These are phyloP conservation scores for Mus caroli DNA, from an alignment of 2,797 vertebrate species.

Conservation along the genomic window DNA sequence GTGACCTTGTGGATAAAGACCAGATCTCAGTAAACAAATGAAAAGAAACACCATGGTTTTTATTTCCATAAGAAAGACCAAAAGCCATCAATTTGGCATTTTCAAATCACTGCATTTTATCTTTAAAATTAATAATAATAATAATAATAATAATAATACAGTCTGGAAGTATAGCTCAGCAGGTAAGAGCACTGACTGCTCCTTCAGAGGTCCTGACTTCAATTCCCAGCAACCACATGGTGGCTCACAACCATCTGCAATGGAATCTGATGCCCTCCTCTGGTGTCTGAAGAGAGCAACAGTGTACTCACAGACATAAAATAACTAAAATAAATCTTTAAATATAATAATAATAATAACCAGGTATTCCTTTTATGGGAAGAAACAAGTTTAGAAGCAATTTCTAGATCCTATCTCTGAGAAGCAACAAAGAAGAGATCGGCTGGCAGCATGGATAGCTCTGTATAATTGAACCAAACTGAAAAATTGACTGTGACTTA, in stretches of 20 bases:
- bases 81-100: neutral
- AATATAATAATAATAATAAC: neutral
- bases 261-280: neutral
- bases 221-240: neutral
- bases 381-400: conserved; percentile 17
- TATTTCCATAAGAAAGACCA: neutral
- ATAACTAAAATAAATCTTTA: neutral
- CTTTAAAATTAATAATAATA: neutral
- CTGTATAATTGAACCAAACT: neutral
- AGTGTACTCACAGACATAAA: neutral
- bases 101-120: conserved; percentile 12
- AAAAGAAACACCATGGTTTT: neutral
- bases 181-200: neutral
- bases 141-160: neutral
- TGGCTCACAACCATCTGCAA: neutral
- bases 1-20: neutral
- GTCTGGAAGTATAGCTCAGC: neutral
- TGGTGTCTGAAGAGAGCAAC: neutral
- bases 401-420: neutral
- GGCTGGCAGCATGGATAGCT: neutral
- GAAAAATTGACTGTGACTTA: neutral
- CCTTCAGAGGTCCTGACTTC: neutral
- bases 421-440: neutral
- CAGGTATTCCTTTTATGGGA: neutral
- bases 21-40: neutral